These are phyloP conservation scores for Salvelinus namaycush DNA, from an alignment of 2,113 vertebrate species.

Conservation along the genomic window DNA sequence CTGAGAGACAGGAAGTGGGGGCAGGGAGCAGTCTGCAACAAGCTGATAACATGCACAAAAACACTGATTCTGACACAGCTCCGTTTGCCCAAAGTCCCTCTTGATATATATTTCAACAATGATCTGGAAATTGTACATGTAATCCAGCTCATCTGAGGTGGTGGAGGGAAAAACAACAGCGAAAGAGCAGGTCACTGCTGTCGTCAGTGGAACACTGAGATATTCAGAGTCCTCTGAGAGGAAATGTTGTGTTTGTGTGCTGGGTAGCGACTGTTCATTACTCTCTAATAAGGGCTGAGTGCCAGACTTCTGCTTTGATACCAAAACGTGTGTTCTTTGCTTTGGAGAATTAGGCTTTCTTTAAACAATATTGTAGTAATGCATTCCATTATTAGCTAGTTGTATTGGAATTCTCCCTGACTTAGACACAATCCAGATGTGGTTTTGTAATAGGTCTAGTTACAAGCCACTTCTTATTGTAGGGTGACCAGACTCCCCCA, in stretches of 20 bases:
- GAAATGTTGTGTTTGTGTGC: slow-evolving; percentile 68
- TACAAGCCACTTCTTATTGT: not conserved
- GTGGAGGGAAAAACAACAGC: not conserved
- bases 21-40: slow-evolving; percentile 56
- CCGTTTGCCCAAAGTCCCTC: not conserved
- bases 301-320: slow-evolving; percentile 47
- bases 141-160: not conserved
- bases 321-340: slow-evolving; percentile 19
- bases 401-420: not conserved
- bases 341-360: not conserved
- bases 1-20: slow-evolving; percentile 71
- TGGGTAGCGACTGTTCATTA: slow-evolving; percentile 70
- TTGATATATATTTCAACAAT: not conserved
- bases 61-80: slow-evolving; percentile 42
- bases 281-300: slow-evolving; percentile 49
- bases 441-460: not conserved
- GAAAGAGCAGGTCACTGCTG: not conserved
- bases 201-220: slow-evolving; percentile 13
- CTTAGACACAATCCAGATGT: not conserved
- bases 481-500: too few species aligned
- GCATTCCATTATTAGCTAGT: not conserved
- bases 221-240: slow-evolving; percentile 27
- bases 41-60: slow-evolving; percentile 47
- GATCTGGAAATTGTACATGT: not conserved
- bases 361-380: not conserved